Conservation (phyloP, 2,113 vertebrate genomes). For the Rhagologus leucostigma region DNA sequence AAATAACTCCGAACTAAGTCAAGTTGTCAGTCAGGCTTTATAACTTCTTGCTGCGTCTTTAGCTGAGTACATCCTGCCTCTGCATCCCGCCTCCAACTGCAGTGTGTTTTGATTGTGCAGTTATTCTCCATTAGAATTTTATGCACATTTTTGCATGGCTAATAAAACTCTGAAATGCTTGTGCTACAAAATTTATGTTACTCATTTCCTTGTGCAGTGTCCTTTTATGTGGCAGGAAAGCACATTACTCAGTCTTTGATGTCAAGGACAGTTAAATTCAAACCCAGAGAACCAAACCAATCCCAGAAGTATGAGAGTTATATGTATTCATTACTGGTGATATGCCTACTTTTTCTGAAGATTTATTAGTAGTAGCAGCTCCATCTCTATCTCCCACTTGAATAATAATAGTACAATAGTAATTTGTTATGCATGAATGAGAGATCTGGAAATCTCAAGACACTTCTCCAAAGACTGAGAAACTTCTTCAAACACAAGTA, state of each 20-base stretch:
- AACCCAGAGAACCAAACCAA: not conserved
- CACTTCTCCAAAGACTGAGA: not conserved
- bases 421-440: not conserved
- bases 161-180: not conserved
- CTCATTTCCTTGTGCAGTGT: not conserved
- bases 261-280: conserved; percentile 1
- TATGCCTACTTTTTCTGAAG: not conserved
- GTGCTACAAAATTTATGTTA: not conserved
- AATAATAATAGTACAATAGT: not conserved
- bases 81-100: not conserved
- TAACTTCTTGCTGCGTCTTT: not conserved
- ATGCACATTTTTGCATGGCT: not conserved
- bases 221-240: not conserved
- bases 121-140: not conserved
- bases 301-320: not conserved
- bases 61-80: not conserved
- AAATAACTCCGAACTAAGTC: not conserved
- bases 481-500: not conserved
- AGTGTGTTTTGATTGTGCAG: not conserved
- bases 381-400: not conserved
- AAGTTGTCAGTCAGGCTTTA: not conserved
- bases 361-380: not conserved
- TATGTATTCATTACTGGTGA: not conserved
- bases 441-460: not conserved
- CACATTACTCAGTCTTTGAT: not conserved